Evolutionary conservation across 1,140 invertebrate species (phyloP).

Genomic region (Cyclargus thomasi): DNA sequence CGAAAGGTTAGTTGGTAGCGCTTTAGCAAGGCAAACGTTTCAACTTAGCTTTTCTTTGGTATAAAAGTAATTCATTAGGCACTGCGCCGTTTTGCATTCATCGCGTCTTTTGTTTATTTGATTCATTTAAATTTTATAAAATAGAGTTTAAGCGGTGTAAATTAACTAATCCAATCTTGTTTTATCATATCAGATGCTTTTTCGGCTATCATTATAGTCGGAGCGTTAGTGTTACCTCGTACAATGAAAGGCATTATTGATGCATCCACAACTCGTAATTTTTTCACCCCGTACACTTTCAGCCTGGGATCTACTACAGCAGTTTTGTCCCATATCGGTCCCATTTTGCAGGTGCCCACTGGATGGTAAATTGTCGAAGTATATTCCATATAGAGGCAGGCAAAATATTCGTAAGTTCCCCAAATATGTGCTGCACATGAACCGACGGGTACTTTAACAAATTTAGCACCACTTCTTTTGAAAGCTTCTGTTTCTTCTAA

Average conservation of each 20-base stretch:
- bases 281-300: slow-evolving; percentile 80
- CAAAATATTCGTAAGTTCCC: slow-evolving; percentile 81
- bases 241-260: slow-evolving; percentile 82
- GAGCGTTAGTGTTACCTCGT: slow-evolving; percentile 78
- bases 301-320: slow-evolving; percentile 84
- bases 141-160: background rate
- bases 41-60: background rate
- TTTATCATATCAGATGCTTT: slow-evolving; percentile 78
- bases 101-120: background rate
- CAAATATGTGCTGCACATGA: slow-evolving; percentile 78
- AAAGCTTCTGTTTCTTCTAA: slow-evolving; percentile 78
- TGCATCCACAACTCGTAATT: slow-evolving; percentile 85
- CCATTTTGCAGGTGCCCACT: slow-evolving; percentile 91
- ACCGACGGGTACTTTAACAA: slow-evolving; percentile 77
- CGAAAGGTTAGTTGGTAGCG: background rate
- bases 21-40: background rate
- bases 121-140: background rate
- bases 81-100: background rate
- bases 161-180: slow-evolving; percentile 62
- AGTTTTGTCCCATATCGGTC: slow-evolving; percentile 77
- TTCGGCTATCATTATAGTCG: slow-evolving; percentile 79
- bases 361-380: slow-evolving; percentile 87
- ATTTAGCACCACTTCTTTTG: slow-evolving; percentile 72
- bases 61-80: slow-evolving; percentile 1
- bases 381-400: slow-evolving; percentile 80